Evolutionary conservation across 1,140 invertebrate genomes (phyloP), one percentile per base, ranked within the genome.

Genomic region (Microvelia longipes): DNA sequence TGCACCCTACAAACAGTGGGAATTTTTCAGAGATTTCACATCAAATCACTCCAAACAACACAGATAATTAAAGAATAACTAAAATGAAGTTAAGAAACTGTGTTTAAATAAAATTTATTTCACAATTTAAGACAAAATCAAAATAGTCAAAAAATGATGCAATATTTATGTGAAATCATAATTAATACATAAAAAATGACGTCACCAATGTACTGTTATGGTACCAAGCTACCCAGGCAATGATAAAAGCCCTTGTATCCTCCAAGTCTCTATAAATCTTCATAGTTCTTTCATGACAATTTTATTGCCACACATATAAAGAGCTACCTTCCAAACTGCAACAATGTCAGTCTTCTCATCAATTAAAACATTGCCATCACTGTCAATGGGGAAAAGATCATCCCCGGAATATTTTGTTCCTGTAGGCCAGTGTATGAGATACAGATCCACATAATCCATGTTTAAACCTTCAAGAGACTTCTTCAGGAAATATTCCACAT

Each of bases 261-360:
- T 13, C 26, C 5, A 5, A 25, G 63, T 24, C 28, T 25, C 60
- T 50, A 5, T 14, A 61, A 25, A 24, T 63, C 1, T 62, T 15
- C 24, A 29, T 68, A n/a, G 19, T 29, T 29, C 26, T 68, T 13
- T 29, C 15, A 30, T 24, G 1, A 1, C 13, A 1, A 19, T 24
- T 11, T 5, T 29, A n/a, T n/a, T n/a, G 30, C n/a, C n/a, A 68
- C n/a, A 60, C 29, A 29, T 60, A 11, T 60, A 11, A 60, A 70
- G 27, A 70, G 70, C 29, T 71, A 89, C 89, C 83, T 87, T 88
- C 90, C 90, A 93, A 66, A 86, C 83, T 29, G 80, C 83, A 62
- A 87, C 78, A 77, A 88, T 87, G 79, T 90, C 84, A 5, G 88
- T 90, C 19, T 82, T 78, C 28, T 82, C 74, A 76, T 92, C 90